Evolutionary conservation across 1,140 invertebrate species (phyloP).

Genomic region (Tetranychus cinnabarinus): DNA sequence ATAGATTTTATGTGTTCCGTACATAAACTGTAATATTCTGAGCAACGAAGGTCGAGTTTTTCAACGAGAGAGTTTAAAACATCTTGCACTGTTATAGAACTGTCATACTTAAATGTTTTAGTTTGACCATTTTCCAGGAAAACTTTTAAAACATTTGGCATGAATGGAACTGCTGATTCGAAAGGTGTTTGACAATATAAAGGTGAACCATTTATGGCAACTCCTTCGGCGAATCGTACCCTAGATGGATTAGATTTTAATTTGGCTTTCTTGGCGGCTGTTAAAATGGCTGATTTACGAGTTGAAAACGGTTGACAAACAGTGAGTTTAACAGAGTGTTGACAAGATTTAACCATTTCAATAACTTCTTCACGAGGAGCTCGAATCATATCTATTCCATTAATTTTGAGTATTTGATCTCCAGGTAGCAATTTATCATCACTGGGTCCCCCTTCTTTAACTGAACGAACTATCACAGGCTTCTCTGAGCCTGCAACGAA

Average conservation of each 20-base stretch:
- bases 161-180: constrained; percentile 57
- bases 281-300: constrained; percentile 55
- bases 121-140: constrained; percentile 85
- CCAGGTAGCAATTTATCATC: constrained; percentile 62
- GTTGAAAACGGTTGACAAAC: constrained; percentile 54
- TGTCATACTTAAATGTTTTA: constrained; percentile 72
- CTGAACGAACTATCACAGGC: constrained; percentile 61
- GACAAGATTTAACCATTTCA: constrained; percentile 53
- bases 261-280: constrained; percentile 57
- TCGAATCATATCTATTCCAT: constrained; percentile 61
- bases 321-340: constrained; percentile 41
- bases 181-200: constrained; percentile 40
- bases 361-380: constrained; percentile 70
- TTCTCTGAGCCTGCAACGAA: constrained; percentile 77
- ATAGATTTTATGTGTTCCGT: constrained; percentile 70
- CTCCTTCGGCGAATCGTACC: constrained; percentile 63
- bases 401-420: constrained; percentile 66
- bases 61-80: constrained; percentile 58
- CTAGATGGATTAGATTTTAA: constrained; percentile 53
- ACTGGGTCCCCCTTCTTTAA: constrained; percentile 51
- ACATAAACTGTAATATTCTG: constrained; percentile 62
- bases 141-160: constrained; percentile 31
- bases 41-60: constrained; percentile 52
- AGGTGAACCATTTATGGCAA: constrained; percentile 52
- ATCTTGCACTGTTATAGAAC: constrained; percentile 57